Evolutionary conservation across 2,888 invertebrate species (phyloP), one percentile per base, ranked within the genome.

Genomic region (Camptogramma bilineatum): DNA sequence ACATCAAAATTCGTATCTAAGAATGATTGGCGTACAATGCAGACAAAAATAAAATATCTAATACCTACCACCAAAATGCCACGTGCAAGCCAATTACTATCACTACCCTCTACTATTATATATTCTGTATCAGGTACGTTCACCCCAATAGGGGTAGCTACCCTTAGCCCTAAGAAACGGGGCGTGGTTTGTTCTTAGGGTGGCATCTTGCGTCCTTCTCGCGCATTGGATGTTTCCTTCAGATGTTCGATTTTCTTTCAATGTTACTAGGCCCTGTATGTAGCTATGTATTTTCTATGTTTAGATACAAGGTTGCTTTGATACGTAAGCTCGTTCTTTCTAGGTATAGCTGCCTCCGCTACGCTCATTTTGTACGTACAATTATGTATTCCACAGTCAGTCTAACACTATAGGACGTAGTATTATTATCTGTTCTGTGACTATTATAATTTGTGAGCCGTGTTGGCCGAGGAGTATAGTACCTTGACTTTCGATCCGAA

Each of bases 151-250:
- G 71, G 74, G 70, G 78, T 78, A 80, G 75, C 73, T 76, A 77
- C 82, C 79, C 81, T 80, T 62, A 68, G 72, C 76, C 74, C 81
- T 77, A 81, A 87, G 87, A 87, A 87, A 87, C 82, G 77, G 80
- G 87, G 87, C 87, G 87, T 84, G 86, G 82, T 69, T 52, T 44
- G 28, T 59, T 77, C 76, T 76, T 77, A 76, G 84, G 81, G 83
- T 77, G 83, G 81, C 54, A 72, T 77, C 73, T 74, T 75, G 73
- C 79, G 76, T 87, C 86, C 77, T 82, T 68, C 76, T 87, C 81
- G 69, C 47, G 71, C 82, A 19, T 59, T 57, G 65, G 65, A 68
- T 69, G 61, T 61, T 70, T 60, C 53, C 63, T 56, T 61, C 48
- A 48, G 59, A 60, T 67, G 53, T 59, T 69, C 68, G 73, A 68